Evolutionary conservation across 2,888 invertebrate genomes (phyloP), one percentile per base, ranked within the genome.

Genomic region (Hypselothyrea guttata): DNA sequence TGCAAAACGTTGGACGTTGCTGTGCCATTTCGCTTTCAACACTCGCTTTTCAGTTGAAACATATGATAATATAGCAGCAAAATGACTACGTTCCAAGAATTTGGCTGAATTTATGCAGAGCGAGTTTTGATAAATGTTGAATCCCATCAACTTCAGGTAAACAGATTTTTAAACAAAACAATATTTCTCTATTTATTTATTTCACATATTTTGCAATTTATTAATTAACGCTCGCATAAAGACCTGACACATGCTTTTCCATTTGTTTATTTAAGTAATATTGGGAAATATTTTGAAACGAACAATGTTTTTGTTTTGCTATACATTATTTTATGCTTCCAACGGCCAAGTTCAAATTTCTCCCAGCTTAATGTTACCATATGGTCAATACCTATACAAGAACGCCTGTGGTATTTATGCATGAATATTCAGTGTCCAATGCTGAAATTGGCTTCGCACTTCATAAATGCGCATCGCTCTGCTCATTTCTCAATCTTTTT

Each of bases 361-460:
- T 28, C 13, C 37, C 38, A 44, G 66, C 33, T 13, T 28, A 30
- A 30, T n/a, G 41, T 34, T 67, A 42, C 72, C 67, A 67, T 53
- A 66, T 68, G 68, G n/a, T 59, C 51, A 12, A n/a, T 22, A 34
- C 44, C 52, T 68, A 38, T 38, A 16, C 16, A 28, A 7, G n/a
- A n/a, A 28, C 7, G 3, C 5, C 3, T 22, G 22, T 22, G 22
- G 9, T 28, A 57, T 48, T 65, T 72, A 67, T 22, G 22, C 5
- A 22, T 22, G 22, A 22, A 2, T 69, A 67, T 59, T 47, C 38
- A 72, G 48, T 63, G 63, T 63, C 69, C 58, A 51, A 55, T 49
- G 54, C 57, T 62, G 57, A 71, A 64, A 78, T 84, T 77, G 70
- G 75, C 82, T 76, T 77, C 82, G 76, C 76, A 77, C 76, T 84